phyloP scores from a whole-genome alignment of 2,888 invertebrate species.

The Quadroppia sp. region DNA sequence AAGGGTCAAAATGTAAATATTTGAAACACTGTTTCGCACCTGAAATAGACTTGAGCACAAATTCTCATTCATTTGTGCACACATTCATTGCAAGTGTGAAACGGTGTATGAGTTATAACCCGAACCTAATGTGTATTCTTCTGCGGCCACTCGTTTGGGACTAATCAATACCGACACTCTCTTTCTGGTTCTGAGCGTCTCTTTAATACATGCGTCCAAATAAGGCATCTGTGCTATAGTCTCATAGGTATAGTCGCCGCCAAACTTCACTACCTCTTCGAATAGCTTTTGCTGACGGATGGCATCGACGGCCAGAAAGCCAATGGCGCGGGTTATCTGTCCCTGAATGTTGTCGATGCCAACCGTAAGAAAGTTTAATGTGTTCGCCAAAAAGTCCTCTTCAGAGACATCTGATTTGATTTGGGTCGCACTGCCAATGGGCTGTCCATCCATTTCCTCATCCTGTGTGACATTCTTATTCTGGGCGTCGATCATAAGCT shows the following conservation, averaged over 20 bases:
- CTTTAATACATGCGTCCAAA: slow-evolving; percentile 44
- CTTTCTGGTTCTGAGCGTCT: slow-evolving; percentile 44
- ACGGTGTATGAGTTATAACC: neutral
- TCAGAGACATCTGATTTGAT: neutral
- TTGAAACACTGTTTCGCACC: no score
- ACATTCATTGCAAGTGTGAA: no score
- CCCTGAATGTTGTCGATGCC: slow-evolving; percentile 65
- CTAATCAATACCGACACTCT: slow-evolving; percentile 37
- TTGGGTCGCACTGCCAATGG: no score
- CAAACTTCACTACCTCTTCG: slow-evolving; percentile 54
- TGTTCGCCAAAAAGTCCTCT: slow-evolving; percentile 53
- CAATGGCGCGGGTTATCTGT: slow-evolving; percentile 59
- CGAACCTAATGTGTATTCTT: slow-evolving; percentile 42
- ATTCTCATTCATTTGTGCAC: no score
- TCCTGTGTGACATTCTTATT: slow-evolving; percentile 48
- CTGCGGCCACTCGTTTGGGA: slow-evolving; percentile 35
- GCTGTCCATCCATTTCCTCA: neutral
- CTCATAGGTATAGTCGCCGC: slow-evolving; percentile 21
- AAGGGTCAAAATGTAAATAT: no score
- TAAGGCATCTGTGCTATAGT: slow-evolving; percentile 34
- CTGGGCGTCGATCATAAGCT: slow-evolving; percentile 58
- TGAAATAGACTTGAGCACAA: no score
- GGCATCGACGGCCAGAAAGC: slow-evolving; percentile 58
- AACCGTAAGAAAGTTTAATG: slow-evolving; percentile 61
- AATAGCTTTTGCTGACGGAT: slow-evolving; percentile 57